Evolutionary conservation across 2,113 vertebrate genomes (phyloP), one percentile per base, ranked within the genome.

Genomic region (Osmerus mordax): DNA sequence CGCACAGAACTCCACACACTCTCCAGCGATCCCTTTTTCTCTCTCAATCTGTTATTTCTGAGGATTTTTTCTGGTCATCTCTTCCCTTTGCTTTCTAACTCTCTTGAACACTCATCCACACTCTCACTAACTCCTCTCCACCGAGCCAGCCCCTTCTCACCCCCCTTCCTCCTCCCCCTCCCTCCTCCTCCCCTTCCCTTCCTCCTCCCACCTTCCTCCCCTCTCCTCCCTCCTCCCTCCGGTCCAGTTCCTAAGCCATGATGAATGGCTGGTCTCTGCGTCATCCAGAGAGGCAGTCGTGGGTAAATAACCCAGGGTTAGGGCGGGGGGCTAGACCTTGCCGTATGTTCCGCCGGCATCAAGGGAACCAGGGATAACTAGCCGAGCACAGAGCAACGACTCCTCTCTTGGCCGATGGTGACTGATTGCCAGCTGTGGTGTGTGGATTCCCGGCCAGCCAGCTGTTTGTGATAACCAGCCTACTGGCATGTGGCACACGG

Each of bases 271-370:
- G 74, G 78, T 81, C 83, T 63, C 63, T 84, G 65, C 81, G 65
- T 60, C 71, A 83, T 75, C 76, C 80, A 69, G 65, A 67, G 86
- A 90, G 78, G 87, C 88, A 58, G 70, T 88, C 91, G 87, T 86
- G 90, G 91, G 88, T 82, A 91, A 90, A 86, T 90, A 91, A 91
- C 91, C 93, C 91, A 89, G 89, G 80, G 89, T 88, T 88, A 87
- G 59, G 75, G 58, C 61, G 36, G 68, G 25, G 41, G 21, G 60
- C 21, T 15, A 28, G 21, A 61, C 89, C 87, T 84, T 79, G 70
- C 72, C 61, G 76, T 75, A 79, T 79, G 79, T 7, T 67, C 52
- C 9, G 77, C 69, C 69, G 54, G 51, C 58, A 65, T 69, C 3
- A 18, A 75, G 59, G 74, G 69, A 78, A 77, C 72, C 16, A 23